These are phyloP conservation scores for Drosophila auraria DNA, from an alignment of 1,140 invertebrate genomes.

Conservation along the genomic window DNA sequence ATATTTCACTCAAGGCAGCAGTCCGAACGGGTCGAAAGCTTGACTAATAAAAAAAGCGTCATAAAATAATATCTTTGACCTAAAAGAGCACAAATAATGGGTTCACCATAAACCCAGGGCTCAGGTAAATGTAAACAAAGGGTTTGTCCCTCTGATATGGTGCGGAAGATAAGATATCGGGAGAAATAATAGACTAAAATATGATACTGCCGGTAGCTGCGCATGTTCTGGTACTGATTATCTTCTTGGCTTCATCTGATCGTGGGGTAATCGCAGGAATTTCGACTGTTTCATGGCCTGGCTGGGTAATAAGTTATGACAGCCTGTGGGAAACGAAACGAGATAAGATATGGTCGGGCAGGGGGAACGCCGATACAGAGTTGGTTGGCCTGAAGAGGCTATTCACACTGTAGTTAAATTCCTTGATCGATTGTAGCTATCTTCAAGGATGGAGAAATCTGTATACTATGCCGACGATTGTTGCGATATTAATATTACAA, in stretches of 20 bases:
- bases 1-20: constrained; percentile 55
- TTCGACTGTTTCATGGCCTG: constrained; percentile 29
- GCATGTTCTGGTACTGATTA: constrained; percentile 21
- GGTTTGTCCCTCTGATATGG: constrained; percentile 36
- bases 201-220: constrained; percentile 2
- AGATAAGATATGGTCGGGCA: constrained; percentile 29
- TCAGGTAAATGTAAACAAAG: constrained; percentile 49
- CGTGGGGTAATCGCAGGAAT: constrained; percentile 20
- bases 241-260: constrained; percentile 6
- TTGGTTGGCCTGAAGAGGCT: constrained; percentile 18
- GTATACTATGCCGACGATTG: constrained; percentile 5
- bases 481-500: constrained; percentile 8
- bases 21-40: constrained; percentile 33
- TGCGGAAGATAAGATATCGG: constrained; percentile 24
- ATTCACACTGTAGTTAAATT: constrained; percentile 18
- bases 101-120: constrained; percentile 12
- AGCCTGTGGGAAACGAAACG: constrained; percentile 33
- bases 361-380: constrained; percentile 12
- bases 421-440: background rate
- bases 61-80: constrained; percentile 51
- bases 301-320: constrained; percentile 40
- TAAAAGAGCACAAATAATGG: constrained; percentile 36
- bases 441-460: constrained; percentile 29
- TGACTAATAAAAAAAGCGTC: constrained; percentile 42
- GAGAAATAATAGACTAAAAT: constrained; percentile 12